Evolutionary conservation across 2,888 invertebrate species (phyloP), one percentile per base, ranked within the genome.

Genomic region (Meta bourneti): DNA sequence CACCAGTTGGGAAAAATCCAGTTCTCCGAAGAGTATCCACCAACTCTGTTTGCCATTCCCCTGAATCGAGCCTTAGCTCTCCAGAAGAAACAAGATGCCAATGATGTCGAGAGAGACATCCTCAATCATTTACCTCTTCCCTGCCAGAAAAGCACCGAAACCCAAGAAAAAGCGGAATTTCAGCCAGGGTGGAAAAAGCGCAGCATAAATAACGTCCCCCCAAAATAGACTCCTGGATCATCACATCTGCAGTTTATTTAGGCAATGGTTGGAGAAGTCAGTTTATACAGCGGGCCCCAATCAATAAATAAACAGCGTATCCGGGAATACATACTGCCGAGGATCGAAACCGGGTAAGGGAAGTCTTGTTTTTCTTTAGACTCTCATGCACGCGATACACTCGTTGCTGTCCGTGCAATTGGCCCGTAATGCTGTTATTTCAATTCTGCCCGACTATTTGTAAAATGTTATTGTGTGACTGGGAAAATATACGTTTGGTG

Each of bases 221-320:
- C n/a, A 88, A 88, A 88, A 81, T 81, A 81, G 81, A 52, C 70
- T 51, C 34, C 54, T 52, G 51, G 70, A 79, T 72, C 81, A 79
- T 81, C 88, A 48, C 20, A 77, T 49, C 48, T 34, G 49, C 16
- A 19, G 51, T 78, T 74, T 74, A 74, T 79, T 79, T 86, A 52
- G 52, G n/a, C 72, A 16, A 19, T 51, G 71, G 49, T 20, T 48
- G 48, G 16, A 74, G n/a, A 52, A 84, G 75, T 19, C n/a, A 52
- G 77, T 77, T 54, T 19, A 48, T 61, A 75, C 19, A 52, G 70
- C 79, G 72, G n/a, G n/a, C 61, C 7, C 34, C 54, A 84, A 88
- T 88, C 88, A 81, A 88, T 88, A 88, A 88, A 88, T 81, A 81
- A 81, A 69, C 88, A 74, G n/a, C 72, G 34, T 71, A 84, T 84